Evolutionary conservation across 2,888 invertebrate genomes (phyloP).

Genomic region (Caenorhabditis drosophilae): DNA sequence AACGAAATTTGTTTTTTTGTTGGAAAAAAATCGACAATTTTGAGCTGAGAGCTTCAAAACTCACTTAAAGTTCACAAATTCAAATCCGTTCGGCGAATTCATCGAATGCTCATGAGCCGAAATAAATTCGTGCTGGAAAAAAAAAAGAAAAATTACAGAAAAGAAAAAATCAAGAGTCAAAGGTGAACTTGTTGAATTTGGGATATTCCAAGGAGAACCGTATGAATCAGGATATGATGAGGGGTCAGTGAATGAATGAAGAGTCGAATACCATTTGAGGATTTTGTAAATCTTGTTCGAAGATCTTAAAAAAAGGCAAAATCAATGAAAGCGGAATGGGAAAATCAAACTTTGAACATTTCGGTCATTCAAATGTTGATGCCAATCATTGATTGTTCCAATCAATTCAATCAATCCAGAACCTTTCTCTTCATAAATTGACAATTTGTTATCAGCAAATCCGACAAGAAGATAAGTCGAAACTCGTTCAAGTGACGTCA

Average conservation of each 20-base stretch:
- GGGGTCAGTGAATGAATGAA: constrained; percentile 40
- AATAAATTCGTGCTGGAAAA: constrained; percentile 31
- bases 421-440: constrained; percentile 44
- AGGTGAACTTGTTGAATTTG: constrained; percentile 35
- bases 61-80: constrained; percentile 38
- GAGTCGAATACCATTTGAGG: constrained; percentile 30
- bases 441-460: constrained; percentile 38
- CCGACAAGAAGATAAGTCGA: constrained; percentile 41
- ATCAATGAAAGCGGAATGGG: background rate
- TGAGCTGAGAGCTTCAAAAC: background rate
- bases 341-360: constrained; percentile 12
- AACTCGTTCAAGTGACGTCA: constrained; percentile 32
- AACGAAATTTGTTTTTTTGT: constrained; percentile 1
- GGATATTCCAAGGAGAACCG: constrained; percentile 7
- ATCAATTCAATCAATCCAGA: constrained; percentile 28
- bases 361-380: constrained; percentile 14
- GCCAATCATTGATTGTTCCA: constrained; percentile 38
- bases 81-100: constrained; percentile 23
- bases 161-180: no score
- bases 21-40: background rate
- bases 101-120: constrained; percentile 29
- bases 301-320: constrained; percentile 15
- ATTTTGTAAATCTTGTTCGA: constrained; percentile 19
- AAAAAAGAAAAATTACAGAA: no score
- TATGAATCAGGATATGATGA: constrained; percentile 31